phyloP scores from a whole-genome alignment of 2,888 invertebrate species.

The Bimastos eiseni region DNA sequence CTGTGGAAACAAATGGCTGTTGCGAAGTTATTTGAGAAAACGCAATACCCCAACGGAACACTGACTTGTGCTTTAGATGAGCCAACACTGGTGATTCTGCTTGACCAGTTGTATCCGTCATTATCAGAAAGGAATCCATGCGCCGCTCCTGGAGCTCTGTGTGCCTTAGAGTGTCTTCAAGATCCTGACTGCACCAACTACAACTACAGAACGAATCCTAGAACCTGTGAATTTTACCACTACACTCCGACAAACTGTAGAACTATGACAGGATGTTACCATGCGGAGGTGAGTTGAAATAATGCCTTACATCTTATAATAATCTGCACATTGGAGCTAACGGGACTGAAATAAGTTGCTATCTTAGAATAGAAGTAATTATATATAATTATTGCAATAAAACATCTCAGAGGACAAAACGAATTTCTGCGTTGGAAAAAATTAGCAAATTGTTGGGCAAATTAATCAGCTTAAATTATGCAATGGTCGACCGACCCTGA shows the following conservation, averaged over 20 bases:
- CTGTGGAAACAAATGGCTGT: not conserved
- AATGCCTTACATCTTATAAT: not conserved
- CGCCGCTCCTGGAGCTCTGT: not conserved
- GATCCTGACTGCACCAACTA: constrained; percentile 68
- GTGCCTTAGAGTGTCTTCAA: not conserved
- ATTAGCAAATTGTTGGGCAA: no score
- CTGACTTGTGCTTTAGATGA: not conserved
- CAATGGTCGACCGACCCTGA: no score
- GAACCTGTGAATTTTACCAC: constrained; percentile 72
- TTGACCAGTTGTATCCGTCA: not conserved
- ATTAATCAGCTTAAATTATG: no score
- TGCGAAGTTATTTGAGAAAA: not conserved
- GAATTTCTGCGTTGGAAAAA: no score
- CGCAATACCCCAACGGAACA: not conserved
- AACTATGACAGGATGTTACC: not conserved
- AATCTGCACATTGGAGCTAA: not conserved
- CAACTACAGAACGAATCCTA: constrained; percentile 87
- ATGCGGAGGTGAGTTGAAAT: not conserved
- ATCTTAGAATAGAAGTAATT: no score
- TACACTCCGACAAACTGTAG: not conserved
- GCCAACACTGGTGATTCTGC: not conserved
- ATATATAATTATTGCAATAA: no score
- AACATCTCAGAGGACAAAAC: no score
- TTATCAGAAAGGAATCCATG: not conserved
- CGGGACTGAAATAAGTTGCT: no score